Conservation (phyloP, 2,113 vertebrate species). For the Pogona vitticeps region DNA sequence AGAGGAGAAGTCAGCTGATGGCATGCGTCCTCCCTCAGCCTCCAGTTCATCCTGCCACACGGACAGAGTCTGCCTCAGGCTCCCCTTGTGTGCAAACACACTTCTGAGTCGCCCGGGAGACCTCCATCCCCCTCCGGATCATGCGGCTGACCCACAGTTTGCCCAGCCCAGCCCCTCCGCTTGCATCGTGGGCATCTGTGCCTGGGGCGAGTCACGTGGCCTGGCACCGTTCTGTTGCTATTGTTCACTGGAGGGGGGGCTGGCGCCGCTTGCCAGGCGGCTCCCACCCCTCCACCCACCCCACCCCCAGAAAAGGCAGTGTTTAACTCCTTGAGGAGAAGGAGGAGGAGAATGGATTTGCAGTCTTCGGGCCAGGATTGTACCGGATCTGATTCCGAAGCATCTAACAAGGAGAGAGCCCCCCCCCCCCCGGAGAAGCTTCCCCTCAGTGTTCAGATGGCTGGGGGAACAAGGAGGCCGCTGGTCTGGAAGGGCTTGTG, state of each 20-base stretch:
- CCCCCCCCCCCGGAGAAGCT: neutral
- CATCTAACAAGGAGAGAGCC: neutral
- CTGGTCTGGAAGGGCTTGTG: neutral
- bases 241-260: neutral
- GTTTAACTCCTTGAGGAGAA: neutral
- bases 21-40: too few species aligned
- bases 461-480: neutral
- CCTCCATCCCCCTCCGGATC: neutral
- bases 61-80: neutral
- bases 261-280: neutral
- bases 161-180: neutral
- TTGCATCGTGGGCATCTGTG: neutral
- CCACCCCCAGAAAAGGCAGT: neutral
- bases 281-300: neutral
- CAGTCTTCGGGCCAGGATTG: neutral
- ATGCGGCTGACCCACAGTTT: neutral
- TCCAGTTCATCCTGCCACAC: neutral
- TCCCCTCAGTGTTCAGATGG: too few species aligned
- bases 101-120: neutral
- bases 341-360: neutral
- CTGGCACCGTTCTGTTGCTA: conserved; percentile 48
- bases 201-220: neutral
- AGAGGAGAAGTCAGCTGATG: too few species aligned
- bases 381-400: neutral
- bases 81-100: too few species aligned